Evolutionary conservation across 2,113 vertebrate genomes (phyloP), one percentile per base, ranked within the genome.

Genomic region (Isurus oxyrinchus): DNA sequence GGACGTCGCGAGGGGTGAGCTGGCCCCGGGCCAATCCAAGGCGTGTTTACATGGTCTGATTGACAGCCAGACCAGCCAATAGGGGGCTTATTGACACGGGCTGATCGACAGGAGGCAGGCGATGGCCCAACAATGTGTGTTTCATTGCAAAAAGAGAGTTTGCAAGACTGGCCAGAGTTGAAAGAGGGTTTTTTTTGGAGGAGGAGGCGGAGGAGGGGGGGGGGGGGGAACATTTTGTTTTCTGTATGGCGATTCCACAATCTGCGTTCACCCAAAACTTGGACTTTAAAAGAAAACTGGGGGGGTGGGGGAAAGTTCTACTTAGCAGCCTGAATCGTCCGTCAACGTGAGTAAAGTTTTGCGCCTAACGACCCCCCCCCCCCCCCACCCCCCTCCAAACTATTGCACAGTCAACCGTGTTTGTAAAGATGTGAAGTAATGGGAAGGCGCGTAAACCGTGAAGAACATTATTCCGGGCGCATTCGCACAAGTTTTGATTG

Each of bases 81-180:
- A 97, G 96, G 19, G 19, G 0, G 0, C 19, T 55, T 90, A 27
- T 96, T 31, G 96, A 23, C 49, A 40, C 49, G 44, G 53, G 49
- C 90, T 93, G 97, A 97, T 96, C 96, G 97, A 97, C 95, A 95
- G 96, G 31, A 96, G 98, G 98, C 97, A 98, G 98, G 97, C 35
- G n/a, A 13, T 96, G 97, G 96, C 96, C 97, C 98, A 98, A 99
- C 99, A 99, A 99, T 98, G 98, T 98, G 97, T 97, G 98, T 98
- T 99, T 99, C 98, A 99, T 98, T 97, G 98, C 98, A 97, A 96
- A 97, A 97, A 69, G 21, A 67, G 66, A 53, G 40, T 69, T 95
- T 95, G 94, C 96, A 97, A 97, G 96, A 96, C 96, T 97, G 96
- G 96, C 96, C 93, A 91, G 40, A 66, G 72, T 96, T 86, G 96